phyloP scores from a whole-genome alignment of 37 sponge, comb jelly and placozoan genomes.

The Cliona cf. orientalis region DNA sequence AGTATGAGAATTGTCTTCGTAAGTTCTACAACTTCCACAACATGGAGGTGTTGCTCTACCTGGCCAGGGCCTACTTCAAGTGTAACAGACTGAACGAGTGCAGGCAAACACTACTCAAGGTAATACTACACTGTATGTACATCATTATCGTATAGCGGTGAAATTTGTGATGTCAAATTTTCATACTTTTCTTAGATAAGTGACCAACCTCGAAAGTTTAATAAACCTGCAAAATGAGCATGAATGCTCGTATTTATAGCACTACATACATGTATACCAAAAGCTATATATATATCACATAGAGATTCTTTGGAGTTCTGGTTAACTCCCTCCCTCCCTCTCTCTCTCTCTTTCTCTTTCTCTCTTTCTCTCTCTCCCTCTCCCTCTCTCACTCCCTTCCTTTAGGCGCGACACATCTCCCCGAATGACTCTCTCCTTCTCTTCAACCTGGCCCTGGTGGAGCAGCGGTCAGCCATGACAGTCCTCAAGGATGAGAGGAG shows the following conservation, averaged over 20 bases:
- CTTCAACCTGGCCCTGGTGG: constrained; percentile 94
- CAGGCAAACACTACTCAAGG: constrained; percentile 76
- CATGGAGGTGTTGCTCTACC: constrained; percentile 90
- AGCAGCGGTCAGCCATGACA: constrained; percentile 82
- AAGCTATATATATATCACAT: too few species aligned
- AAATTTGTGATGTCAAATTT: too few species aligned
- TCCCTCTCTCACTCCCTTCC: constrained; percentile 17
- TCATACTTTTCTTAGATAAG: too few species aligned
- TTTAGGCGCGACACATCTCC: constrained; percentile 92
- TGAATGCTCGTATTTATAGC: too few species aligned
- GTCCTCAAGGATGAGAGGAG: constrained; percentile 76
- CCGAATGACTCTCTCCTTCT: constrained; percentile 93
- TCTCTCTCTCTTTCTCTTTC: constrained; percentile 7
- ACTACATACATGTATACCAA: too few species aligned
- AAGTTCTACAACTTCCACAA: constrained; percentile 93
- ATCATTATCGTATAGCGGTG: too few species aligned
- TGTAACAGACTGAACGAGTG: constrained; percentile 83
- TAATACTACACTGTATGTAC: too few species aligned
- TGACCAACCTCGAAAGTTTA: too few species aligned
- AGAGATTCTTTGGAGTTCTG: too few species aligned
- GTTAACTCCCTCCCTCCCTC: constrained; percentile 21
- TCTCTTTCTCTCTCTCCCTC: constrained; percentile 22
- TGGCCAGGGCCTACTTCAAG: constrained; percentile 95
- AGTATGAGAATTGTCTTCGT: constrained; percentile 95
- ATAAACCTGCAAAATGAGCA: too few species aligned